These are phyloP conservation scores for Megalops cyprinoides DNA, from an alignment of 2,797 vertebrate species.

Conservation along the genomic window DNA sequence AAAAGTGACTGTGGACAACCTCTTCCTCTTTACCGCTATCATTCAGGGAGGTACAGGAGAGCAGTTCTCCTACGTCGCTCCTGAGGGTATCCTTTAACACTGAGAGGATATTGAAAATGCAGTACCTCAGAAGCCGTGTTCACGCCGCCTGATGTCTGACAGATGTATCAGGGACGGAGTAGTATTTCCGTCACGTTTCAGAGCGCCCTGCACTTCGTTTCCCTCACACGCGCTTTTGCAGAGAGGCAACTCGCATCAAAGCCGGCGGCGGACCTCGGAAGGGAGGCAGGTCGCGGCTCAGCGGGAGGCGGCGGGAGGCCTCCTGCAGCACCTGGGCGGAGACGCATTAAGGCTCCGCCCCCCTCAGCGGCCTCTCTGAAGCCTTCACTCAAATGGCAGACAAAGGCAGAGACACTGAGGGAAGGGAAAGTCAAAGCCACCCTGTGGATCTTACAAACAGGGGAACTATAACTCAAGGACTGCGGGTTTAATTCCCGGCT, in stretches of 20 bases:
- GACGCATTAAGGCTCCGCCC: not conserved
- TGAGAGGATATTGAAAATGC: not conserved
- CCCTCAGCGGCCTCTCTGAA: no score
- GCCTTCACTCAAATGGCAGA: not conserved
- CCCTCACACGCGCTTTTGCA: not conserved
- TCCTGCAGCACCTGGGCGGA: not conserved
- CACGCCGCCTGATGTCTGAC: not conserved
- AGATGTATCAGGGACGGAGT: not conserved
- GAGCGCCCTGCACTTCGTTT: not conserved
- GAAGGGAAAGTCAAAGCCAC: no score
- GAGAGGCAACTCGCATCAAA: not conserved
- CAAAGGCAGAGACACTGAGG: no score
- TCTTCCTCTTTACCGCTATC: not conserved
- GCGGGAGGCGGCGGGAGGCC: no score
- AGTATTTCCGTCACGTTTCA: not conserved
- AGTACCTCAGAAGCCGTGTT: not conserved
- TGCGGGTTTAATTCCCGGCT: not conserved
- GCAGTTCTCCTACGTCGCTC: not conserved
- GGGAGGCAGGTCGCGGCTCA: no score
- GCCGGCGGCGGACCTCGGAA: no score
- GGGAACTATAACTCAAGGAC: not conserved
- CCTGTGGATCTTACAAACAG: no score
- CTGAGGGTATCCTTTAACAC: not conserved
- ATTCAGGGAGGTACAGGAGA: not conserved
- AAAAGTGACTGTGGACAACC: not conserved